A percentile compares a stretch with the other conserved stretches of the same genome.
Conservation (phyloP, 2,888 invertebrate genomes). For the Anoncus sp. region DNA sequence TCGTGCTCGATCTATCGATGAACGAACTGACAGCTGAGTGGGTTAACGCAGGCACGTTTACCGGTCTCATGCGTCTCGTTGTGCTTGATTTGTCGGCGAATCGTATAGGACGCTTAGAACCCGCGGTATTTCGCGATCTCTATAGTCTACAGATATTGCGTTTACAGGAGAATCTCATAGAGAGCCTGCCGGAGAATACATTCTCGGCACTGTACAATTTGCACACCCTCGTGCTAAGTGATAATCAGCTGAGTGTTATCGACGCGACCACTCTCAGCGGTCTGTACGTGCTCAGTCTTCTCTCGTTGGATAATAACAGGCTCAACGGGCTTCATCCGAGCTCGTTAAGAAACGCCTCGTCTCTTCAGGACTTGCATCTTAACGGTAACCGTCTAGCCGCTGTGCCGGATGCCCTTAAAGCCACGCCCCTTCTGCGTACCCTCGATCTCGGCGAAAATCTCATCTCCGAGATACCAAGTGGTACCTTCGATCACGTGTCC, state of each 20-base stretch:
- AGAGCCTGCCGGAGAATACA: conserved; percentile 90
- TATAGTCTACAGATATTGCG: conserved; percentile 92
- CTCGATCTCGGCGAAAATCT: conserved; percentile 94
- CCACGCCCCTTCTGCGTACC: conserved; percentile 90
- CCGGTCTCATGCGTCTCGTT: conserved; percentile 90
- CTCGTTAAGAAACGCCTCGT: conserved; percentile 91
- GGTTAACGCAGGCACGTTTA: conserved; percentile 92
- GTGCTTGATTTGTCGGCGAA: conserved; percentile 92
- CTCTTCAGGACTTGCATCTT: conserved; percentile 92
- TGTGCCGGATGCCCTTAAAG: conserved; percentile 90
- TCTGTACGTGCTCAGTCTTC: conserved; percentile 89
- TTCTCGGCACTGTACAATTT: conserved; percentile 91
- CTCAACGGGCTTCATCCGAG: conserved; percentile 90
- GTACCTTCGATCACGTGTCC: conserved; percentile 91
- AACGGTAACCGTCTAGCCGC: conserved; percentile 91
- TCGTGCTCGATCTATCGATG: conserved; percentile 90
- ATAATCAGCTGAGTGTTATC: conserved; percentile 90
- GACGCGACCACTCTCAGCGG: conserved; percentile 91
- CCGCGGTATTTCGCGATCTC: conserved; percentile 90
- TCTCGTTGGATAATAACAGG: conserved; percentile 92
- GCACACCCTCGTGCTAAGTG: conserved; percentile 92
- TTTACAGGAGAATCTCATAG: conserved; percentile 91
- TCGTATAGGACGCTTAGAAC: conserved; percentile 90
- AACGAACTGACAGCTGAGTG: conserved; percentile 93
- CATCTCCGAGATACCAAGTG: conserved; percentile 90